Conservation (phyloP, 2,797 vertebrate genomes). For the Cossypha heuglini region DNA sequence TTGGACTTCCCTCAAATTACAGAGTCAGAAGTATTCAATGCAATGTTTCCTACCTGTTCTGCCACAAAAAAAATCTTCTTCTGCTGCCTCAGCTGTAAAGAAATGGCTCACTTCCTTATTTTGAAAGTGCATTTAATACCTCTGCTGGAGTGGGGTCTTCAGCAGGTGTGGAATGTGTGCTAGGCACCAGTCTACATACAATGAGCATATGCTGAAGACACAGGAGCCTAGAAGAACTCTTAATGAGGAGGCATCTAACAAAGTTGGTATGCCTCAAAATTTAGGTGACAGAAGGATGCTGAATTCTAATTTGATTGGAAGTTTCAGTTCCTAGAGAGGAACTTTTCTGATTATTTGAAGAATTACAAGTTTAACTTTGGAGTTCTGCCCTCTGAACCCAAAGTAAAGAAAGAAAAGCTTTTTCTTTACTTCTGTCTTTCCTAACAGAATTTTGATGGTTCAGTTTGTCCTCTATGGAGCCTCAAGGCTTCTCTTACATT, state of each 20-base stretch:
- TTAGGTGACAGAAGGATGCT: background rate
- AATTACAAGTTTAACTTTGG: background rate
- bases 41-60: background rate
- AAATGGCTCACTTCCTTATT: background rate
- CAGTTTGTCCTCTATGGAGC: background rate
- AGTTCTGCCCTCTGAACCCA: background rate
- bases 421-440: background rate
- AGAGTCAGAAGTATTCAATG: background rate
- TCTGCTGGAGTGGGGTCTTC: background rate
- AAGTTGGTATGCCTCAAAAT: rapidly evolving
- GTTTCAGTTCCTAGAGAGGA: background rate
- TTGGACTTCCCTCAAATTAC: background rate
- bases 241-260: background rate
- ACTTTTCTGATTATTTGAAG: background rate
- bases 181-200: rapidly evolving
- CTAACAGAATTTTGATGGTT: background rate
- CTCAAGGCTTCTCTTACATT: background rate
- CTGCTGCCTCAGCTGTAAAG: background rate
- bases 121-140: background rate
- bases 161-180: background rate
- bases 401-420: background rate
- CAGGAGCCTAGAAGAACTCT: background rate
- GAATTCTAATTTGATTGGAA: background rate
- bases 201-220: background rate
- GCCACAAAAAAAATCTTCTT: background rate